Conservation (phyloP, 2,113 vertebrate genomes). For the Sander vitreus region DNA sequence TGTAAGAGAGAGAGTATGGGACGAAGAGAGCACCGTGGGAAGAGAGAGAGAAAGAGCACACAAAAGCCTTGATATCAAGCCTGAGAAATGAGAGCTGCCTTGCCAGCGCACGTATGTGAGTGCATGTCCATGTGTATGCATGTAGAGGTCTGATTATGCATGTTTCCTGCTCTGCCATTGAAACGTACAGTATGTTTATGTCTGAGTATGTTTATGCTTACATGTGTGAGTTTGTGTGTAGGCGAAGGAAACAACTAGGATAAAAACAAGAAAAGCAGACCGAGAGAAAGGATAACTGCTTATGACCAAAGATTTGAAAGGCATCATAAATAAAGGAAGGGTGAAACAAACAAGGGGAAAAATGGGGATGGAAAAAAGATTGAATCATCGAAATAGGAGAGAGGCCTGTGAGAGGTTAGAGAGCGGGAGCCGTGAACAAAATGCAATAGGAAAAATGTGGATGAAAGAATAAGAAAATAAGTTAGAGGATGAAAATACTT, state of each 20-base stretch:
- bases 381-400: neutral
- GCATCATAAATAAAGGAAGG: neutral
- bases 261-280: constrained; percentile 10
- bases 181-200: neutral
- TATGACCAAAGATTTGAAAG: constrained; percentile 20
- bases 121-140: constrained; percentile 15
- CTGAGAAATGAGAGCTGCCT: constrained; percentile 35
- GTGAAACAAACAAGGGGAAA: neutral
- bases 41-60: constrained; percentile 21
- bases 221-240: neutral
- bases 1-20: neutral
- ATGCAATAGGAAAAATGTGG: neutral
- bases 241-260: neutral
- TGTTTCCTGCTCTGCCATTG: neutral
- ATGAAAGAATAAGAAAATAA: constrained; percentile 11
- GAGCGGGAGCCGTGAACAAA: neutral
- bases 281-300: neutral
- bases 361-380: neutral
- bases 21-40: constrained; percentile 13
- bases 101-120: constrained; percentile 1
- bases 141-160: constrained; percentile 22
- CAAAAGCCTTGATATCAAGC: constrained; percentile 44
- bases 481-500: neutral
- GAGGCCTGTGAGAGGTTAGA: neutral
- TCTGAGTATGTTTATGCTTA: neutral